Percentiles rank a stretch among this genome's conserved stretches.
These are phyloP conservation scores for Mnemiopsis leidyi DNA, from an alignment of 37 sponge, comb jelly and placozoan genomes.

Conservation along the genomic window DNA sequence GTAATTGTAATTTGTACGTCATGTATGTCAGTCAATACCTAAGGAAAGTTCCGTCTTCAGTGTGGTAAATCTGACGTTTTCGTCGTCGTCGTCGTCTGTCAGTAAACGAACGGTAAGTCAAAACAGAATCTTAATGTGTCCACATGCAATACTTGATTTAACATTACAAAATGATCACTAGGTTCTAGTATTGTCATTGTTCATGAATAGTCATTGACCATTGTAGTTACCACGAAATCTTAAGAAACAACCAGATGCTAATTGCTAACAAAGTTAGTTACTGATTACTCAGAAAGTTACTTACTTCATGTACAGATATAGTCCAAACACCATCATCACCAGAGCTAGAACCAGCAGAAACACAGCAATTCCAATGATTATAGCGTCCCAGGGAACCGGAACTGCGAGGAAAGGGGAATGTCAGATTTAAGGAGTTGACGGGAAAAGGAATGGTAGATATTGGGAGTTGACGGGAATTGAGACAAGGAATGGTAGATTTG, in stretches of 20 bases:
- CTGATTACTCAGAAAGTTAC: not conserved
- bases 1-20: not conserved
- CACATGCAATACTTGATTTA: too few relatives aligned
- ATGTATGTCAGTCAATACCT: not conserved
- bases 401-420: not conserved
- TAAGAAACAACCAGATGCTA: too few relatives aligned
- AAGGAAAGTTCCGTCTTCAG: not conserved
- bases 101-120: too few relatives aligned
- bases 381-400: not conserved
- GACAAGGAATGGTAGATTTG: too few relatives aligned
- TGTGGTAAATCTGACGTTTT: not conserved
- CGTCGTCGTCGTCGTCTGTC: not conserved
- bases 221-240: too few relatives aligned
- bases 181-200: too few relatives aligned
- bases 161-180: too few relatives aligned
- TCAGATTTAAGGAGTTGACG: not conserved
- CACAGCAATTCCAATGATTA: not conserved
- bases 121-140: too few relatives aligned
- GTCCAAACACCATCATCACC: conserved; percentile 18
- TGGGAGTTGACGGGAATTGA: not conserved
- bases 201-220: too few relatives aligned
- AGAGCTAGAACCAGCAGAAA: not conserved
- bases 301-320: not conserved
- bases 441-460: not conserved
- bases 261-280: too few relatives aligned